A percentile compares a stretch with the other conserved stretches of the same genome.
Evolutionary conservation across 2,888 invertebrate species (phyloP).

Genomic region (Villa cingulata): DNA sequence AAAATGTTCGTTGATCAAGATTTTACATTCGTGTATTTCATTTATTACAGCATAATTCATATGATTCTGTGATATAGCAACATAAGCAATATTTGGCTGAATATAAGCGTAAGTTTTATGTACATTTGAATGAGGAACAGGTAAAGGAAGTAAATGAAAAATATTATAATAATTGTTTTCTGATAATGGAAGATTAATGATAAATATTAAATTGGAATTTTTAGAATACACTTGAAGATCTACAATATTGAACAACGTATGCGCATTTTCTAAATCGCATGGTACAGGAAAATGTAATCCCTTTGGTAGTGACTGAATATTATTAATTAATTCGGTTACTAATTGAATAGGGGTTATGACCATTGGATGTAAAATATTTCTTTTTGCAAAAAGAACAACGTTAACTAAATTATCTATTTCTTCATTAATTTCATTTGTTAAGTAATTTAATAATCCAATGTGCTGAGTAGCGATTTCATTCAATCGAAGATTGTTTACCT

Average conservation of each 20-base stretch:
- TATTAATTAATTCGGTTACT: not conserved
- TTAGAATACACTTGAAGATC: no score
- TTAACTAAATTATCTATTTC: slow-evolving; percentile 11
- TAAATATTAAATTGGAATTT: no score
- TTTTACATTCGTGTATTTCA: no score
- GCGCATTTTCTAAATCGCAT: not conserved
- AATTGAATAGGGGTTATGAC: not conserved
- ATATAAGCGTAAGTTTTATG: no score
- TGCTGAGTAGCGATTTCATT: slow-evolving; percentile 6
- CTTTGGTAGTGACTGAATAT: not conserved
- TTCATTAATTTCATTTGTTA: slow-evolving; percentile 10
- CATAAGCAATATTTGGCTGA: no score
- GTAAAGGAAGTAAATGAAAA: no score
- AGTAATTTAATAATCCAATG: slow-evolving; percentile 10
- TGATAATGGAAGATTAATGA: no score
- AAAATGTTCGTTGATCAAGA: no score
- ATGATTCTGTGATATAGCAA: no score
- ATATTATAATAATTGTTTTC: no score
- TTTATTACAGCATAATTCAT: no score
- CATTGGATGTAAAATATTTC: not conserved
- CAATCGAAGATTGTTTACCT: slow-evolving; percentile 1
- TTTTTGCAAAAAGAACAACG: slow-evolving; percentile 11
- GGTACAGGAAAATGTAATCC: not conserved
- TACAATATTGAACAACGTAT: not conserved
- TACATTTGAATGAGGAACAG: no score